Evolutionary conservation across 92 coral and sea anemone species (phyloP), one percentile per base, ranked within the genome.

Genomic region (Umimayanthus kanabou): DNA sequence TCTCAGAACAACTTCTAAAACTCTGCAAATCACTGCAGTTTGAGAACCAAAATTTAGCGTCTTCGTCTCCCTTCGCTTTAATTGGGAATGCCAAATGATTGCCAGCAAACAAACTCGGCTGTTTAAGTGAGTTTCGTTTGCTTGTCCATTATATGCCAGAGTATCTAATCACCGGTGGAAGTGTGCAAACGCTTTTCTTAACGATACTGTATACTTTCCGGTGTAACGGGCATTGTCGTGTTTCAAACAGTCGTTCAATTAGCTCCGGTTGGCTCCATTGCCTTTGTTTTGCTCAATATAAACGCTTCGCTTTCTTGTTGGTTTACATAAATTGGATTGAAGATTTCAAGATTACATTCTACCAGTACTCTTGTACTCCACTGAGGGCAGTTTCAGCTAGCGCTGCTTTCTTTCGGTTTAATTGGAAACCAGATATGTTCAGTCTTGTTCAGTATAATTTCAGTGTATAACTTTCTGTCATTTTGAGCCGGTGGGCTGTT

Each of bases 121-220:
- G 29, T 15, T 39, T 80, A 47, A 61, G 26, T 28, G 55, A 43
- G 39, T 69, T 69, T 67, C 29, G 87, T 45, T 83, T 83, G 40
- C 20, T 83, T 45, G 61, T 20, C 77, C 65, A 45, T 83, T 55
- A 69, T 83, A 67, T 83, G 49, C 28, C 29, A 66, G 49, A 83
- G 26, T 22, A 83, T 47, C 9, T 71, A 83, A 70, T 83, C 30
- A 83, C 87, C 77, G 65, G 77, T 14, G 64, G 87, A 83, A 83
- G 87, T 83, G 70, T 80, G 39, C n/a, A 20, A 40, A 72, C 65
- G 39, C 61, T 25, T 70, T 83, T 45, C 65, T 83, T 83, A 69
- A 69, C 78, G 78, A 83, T 83, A 70, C 87, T 69, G 78, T 69
- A 70, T 69, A 83, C 45, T 70, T 83, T 83, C 87, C 87, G 87